Base-by-base conservation (phyloP, 2,113 vertebrate species). In the Bucco capensis region DNA sequence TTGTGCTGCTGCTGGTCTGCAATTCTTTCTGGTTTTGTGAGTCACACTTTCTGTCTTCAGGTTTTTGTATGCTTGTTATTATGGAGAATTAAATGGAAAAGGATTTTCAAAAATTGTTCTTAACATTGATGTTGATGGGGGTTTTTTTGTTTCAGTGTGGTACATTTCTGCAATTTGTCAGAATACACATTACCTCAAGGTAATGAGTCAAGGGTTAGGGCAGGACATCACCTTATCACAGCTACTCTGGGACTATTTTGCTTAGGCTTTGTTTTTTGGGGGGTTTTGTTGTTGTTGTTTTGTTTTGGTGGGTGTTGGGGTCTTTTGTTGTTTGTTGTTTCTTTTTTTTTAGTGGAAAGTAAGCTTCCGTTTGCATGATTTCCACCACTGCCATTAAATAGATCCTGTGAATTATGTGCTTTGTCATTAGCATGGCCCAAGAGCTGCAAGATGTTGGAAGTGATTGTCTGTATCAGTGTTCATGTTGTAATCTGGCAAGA, bases 1-100 rank as follows among this genome's bases (percentile, higher is more conserved):
- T 62, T 73, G 2, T 0, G 0, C 2, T 3, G 2, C 17, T 31
- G 24, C 23, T 51, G 38, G 53, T 22, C 10, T 56, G 4, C 2
- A 79, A 28, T 56, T 88, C 24, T 24, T 81, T 83, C 3, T n/a
- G 76, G 18, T 69, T 66, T 38, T 5, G 5, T 37, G 28, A 75
- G 18, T n/a, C 10, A 40, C 11, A 9, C 10, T 11, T 30, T 60
- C 19, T 86, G 2, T n/a, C 12, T 27, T 62, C 47, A 83, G 12
- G 4, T 19, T 28, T 50, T 76, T 49, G 2, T 12, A 5, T 74
- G 12, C 22, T 74, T 66, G 28, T 2, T 84, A 5, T 31, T 56
- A 70, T 30, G 0, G 18, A 91, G 21, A 64, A 74, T 42, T 66
- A 79, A 85, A 80, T 35, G 12, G n/a, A 14, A 95, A 88, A 80